Conservation (phyloP, 2,113 vertebrate genomes). For the Lepisosteus oculatus region DNA sequence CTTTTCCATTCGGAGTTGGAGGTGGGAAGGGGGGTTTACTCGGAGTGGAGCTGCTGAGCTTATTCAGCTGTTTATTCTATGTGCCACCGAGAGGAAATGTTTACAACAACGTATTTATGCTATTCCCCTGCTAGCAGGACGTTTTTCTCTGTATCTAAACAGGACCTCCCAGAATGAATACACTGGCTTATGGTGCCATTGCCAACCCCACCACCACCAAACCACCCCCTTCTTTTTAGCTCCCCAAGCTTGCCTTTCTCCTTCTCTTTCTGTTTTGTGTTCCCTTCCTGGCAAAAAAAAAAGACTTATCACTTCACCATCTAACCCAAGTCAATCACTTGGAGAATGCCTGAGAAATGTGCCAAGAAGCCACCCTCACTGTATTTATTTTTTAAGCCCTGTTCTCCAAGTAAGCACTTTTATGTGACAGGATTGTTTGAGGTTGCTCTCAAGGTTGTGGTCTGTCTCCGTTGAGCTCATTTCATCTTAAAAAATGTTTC, state of each 20-base stretch:
- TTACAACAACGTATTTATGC: conserved; percentile 76
- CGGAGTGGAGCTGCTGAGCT: conserved; percentile 52
- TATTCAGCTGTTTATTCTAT: conserved; percentile 75
- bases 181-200: conserved; percentile 22
- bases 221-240: not conserved
- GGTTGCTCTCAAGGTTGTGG: conserved; percentile 69
- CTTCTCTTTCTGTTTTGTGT: conserved; percentile 25
- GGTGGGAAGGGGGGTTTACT: conserved; percentile 42
- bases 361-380: conserved; percentile 39
- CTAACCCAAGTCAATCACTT: conserved; percentile 36
- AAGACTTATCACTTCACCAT: conserved; percentile 27
- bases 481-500: conserved; percentile 61
- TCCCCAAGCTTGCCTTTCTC: conserved; percentile 20
- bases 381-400: conserved; percentile 29
- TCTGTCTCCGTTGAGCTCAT: conserved; percentile 62
- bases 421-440: conserved; percentile 53
- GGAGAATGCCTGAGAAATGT: conserved; percentile 25
- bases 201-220: conserved; percentile 24
- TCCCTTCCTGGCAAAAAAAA: conserved; percentile 13
- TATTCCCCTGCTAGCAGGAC: conserved; percentile 63
- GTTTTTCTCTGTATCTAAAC: conserved; percentile 63
- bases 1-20: conserved; percentile 75
- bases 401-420: conserved; percentile 38
- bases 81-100: conserved; percentile 73
- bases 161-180: conserved; percentile 75